Base-by-base conservation (phyloP, 2,113 vertebrate genomes). In the Triplophysa tibetana region DNA sequence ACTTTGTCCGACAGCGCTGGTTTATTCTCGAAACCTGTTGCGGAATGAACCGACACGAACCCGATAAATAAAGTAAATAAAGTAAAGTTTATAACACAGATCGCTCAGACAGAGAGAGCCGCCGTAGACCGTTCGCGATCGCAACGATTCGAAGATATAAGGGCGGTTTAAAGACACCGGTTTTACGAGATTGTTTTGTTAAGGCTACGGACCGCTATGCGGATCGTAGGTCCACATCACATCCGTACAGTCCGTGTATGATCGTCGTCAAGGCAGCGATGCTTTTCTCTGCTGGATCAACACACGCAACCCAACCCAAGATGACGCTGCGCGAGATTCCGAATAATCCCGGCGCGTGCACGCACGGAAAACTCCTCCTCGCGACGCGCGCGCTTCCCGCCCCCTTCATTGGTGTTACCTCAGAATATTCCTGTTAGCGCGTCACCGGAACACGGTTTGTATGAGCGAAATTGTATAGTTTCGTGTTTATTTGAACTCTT, bases 251-350 rank as follows among this genome's bases (percentile, higher is more conserved):
- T 38, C 7, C 75, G 75, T 21, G 54, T 21, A 8, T n/a, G 7
- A 21, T 21, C 17, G 52, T 19, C 16, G 17, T 8, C 16, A 4
- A 19, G 38, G 17, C 16, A 62, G 43, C 43, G 58, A 79, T 17
- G 17, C 14, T 72, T 72, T 19, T 72, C 56, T 48, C 29, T 45
- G 58, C 58, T 64, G 60, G 60, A 79, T 52, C 45, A 72, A 72
- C 78, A 79, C 72, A 79, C 67, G 67, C 58, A 63, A 64, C 78
- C 78, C 78, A 72, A 79, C 78, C 78, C 78, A 70, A 70, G 12
- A 70, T 79, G 67, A 79, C 77, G 60, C 69, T 24, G 68, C 41
- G 66, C 77, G 66, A 72, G 78, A 72, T 72, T 23, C 43, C 69
- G 58, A 72, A 41, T 52, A 29, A 63, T 68, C 48, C 26, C 45